A percentile compares a stretch with the other conserved stretches of the same genome.
Evolutionary conservation across 2,888 invertebrate genomes (phyloP).

Genomic region (Alloscopus bannaensis): DNA sequence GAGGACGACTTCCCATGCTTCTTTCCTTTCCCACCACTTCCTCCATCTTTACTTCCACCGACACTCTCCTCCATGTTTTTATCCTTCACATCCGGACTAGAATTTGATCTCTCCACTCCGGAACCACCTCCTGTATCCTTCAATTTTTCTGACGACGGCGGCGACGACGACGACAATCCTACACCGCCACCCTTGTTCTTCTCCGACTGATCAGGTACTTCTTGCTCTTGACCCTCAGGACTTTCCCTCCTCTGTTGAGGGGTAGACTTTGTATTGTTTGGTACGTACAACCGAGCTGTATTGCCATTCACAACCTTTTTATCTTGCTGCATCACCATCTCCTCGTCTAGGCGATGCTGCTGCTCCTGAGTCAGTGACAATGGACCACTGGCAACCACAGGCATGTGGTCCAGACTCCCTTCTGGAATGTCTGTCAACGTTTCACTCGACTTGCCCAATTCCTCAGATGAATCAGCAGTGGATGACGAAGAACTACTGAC

Average conservation of each 20-base stretch:
- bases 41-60: slow-evolving; percentile 16
- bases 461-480: slow-evolving; percentile 63
- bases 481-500: slow-evolving; percentile 48
- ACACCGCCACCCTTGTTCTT: slow-evolving; percentile 28
- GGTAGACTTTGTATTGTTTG: slow-evolving; percentile 27
- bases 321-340: slow-evolving; percentile 55
- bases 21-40: slow-evolving; percentile 19
- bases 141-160: neutral
- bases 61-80: slow-evolving; percentile 62
- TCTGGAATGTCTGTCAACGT: slow-evolving; percentile 62
- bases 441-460: slow-evolving; percentile 63
- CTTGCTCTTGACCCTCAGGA: slow-evolving; percentile 70
- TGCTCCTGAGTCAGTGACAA: slow-evolving; percentile 27
- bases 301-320: slow-evolving; percentile 25
- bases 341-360: slow-evolving; percentile 43
- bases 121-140: neutral
- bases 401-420: slow-evolving; percentile 29
- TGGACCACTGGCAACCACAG: too few species aligned
- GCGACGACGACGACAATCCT: neutral
- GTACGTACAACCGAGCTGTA: slow-evolving; percentile 33
- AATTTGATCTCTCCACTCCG: neutral
- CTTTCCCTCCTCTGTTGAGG: slow-evolving; percentile 65
- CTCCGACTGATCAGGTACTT: slow-evolving; percentile 53
- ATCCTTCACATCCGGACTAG: slow-evolving; percentile 47
- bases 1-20: slow-evolving; percentile 21